Evolutionary conservation across 2,888 invertebrate genomes (phyloP), one percentile per base, ranked within the genome.

Genomic region (Ernsta delagoae): DNA sequence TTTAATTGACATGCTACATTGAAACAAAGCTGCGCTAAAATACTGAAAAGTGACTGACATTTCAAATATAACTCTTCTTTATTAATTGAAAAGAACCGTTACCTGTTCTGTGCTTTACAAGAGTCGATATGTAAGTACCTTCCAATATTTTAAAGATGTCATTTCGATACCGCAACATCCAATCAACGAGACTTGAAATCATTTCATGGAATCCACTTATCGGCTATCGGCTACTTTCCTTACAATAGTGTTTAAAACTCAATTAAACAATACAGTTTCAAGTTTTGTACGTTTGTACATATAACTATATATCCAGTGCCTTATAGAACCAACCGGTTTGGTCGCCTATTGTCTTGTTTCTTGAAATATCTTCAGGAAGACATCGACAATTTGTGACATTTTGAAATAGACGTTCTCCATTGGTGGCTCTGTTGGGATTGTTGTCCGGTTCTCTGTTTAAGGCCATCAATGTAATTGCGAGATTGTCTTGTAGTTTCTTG

Each of bases 331-430:
- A 63, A 73, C 73, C 73, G 65, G 73, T 73, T 73, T 53, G 50
- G 12, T 53, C 53, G 50, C 56, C 73, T 72, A 73, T 73, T 73
- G 73, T 73, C 69, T 72, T 69, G 56, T 62, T 66, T 41, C 56
- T 61, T 36, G 61, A 61, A 67, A 56, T 67, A 45, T 61, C 43
- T 43, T 43, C 16, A 66, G 59, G 24, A 59, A 60, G 41, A 9
- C 5, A 16, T n/a, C 43, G 54, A 61, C 34, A 24, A 11, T 56
- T 56, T 31, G 31, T 34, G 54, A 61, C 16, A 24, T 31, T 64
- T 64, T 31, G 24, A 43, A 60, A 41, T 53, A 36, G 11, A 50
- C n/a, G 36, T 12, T 34, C 45, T 60, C 66, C 66, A 67, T 67
- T 61, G 67, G 60, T 36, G 61, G 34, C 11, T 36, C 4, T n/a